Evolutionary conservation across 2,888 invertebrate species (phyloP), one percentile per base, ranked within the genome.

Genomic region (Crematogaster levior): DNA sequence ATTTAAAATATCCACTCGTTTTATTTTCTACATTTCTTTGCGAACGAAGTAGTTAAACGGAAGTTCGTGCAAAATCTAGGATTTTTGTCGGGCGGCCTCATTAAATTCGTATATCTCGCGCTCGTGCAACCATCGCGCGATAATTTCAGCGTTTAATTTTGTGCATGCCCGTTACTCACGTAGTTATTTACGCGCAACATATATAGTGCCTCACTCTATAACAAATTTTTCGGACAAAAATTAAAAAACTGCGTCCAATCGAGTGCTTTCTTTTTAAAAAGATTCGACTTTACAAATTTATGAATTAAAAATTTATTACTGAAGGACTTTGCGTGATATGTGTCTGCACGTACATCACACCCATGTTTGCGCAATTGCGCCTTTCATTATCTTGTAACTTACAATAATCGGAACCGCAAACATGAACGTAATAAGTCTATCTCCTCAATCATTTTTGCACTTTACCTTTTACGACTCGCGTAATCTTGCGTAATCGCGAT

Each of bases 111-210:
- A 24, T 34, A 61, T 18, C 34, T 60, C 37, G 37, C 27, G 37
- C 27, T 63, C 75, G 51, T 37, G 74, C 12, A 63, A 63, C 37
- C n/a, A 3, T 37, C 34, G 24, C 27, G 61, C 34, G 24, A 58
- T 73, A 75, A 75, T 63, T 74, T 74, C 34, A 27, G 24, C 74
- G 48, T 34, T 74, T 61, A 61, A 74, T 63, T n/a, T 51, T 63
- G 63, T 40, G 48, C 61, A 63, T 15, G 60, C 1, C 27, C 27
- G 4, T 65, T 40, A 65, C 61, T 63, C 51, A 7, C 24, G 63
- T 75, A 51, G n/a, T 75, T 63, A 75, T 63, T 75, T 51, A 63
- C 51, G 51, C n/a, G 27, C 7, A 12, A 37, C 10, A 24, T 34
- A 60, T 21, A 24, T 0, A 18, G 5, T 34, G 34, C 27, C 18